Evolutionary conservation across 2,113 vertebrate genomes (phyloP).

Genomic region (Gopherus evgoodei): DNA sequence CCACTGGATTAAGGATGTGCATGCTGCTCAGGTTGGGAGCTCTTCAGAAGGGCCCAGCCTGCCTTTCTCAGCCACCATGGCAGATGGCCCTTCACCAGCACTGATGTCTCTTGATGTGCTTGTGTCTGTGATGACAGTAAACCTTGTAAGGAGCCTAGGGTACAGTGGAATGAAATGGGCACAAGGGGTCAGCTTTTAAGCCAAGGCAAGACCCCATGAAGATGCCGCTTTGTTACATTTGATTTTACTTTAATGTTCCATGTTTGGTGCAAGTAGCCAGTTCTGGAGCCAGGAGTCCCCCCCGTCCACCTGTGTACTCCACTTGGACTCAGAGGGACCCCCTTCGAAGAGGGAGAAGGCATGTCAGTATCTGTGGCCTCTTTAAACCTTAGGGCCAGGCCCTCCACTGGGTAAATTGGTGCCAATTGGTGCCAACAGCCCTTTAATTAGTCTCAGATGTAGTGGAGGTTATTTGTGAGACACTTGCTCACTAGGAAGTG

Average conservation of each 20-base stretch:
- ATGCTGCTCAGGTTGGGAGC: fast-evolving
- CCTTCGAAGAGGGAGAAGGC: neutral
- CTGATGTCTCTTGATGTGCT: neutral
- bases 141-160: neutral
- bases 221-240: neutral
- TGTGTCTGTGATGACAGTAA: fast-evolving
- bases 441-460: neutral
- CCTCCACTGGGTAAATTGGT: neutral
- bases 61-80: neutral
- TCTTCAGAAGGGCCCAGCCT: neutral
- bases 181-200: neutral
- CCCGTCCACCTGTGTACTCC: neutral
- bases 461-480: neutral
- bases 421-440: neutral
- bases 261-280: fast-evolving
- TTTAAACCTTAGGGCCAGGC: neutral
- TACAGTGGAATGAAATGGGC: neutral
- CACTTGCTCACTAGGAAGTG: neutral
- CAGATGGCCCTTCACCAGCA: neutral
- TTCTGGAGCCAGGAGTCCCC: neutral
- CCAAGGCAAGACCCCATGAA: neutral
- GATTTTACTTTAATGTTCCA: neutral
- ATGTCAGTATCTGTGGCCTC: neutral
- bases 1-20: neutral
- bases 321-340: neutral